Base-by-base conservation (phyloP, 64 coral and sea anemone species). In the Dendronephthya gigantea region DNA sequence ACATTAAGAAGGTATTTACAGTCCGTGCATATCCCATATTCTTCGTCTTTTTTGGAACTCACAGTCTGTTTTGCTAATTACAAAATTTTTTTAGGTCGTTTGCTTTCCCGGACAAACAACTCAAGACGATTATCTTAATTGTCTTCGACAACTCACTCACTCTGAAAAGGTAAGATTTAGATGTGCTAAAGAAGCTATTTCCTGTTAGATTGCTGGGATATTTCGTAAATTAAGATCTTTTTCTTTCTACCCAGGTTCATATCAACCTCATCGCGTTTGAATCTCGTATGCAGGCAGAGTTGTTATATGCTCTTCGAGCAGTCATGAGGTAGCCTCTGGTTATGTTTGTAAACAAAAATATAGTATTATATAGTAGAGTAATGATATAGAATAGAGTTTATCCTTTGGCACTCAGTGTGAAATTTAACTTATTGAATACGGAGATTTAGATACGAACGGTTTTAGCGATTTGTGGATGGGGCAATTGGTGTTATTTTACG, bases 81-180 rank as follows among this genome's bases (percentile, higher is more conserved):
- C 36, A 19, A 49, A 14, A 27, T 86, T 36, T 49, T 65, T 22
- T n/a, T 45, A 97, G 94, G 94, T 97, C 41, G 92, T 91, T 33
- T 91, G 88, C 25, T 91, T 83, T 39, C 95, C 95, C 33, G 95
- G 93, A 87, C 93, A 85, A 83, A 85, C 90, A 8, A 68, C 85
- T 1, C 84, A 91, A 66, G 85, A 87, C 49, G 95, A 93, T 82
- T 98, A 93, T 75, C 48, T 98, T 85, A 92, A 93, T 15, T 98
- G 93, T 79, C 91, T 98, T 90, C 92, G 87, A 51, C 88, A 93
- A 22, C 92, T 98, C 1, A 93, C 87, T 17, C 92, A 93, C 43
- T 98, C 95, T 32, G 95, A 98, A 82, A 98, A 90, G 92, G 95
- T 93, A 65, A 58, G 29, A n/a, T n/a, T n/a, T n/a, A n/a, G n/a